Evolutionary conservation across 2,797 vertebrate genomes (phyloP), one percentile per base, ranked within the genome.

Genomic region (Pipistrellus pygmaeus): DNA sequence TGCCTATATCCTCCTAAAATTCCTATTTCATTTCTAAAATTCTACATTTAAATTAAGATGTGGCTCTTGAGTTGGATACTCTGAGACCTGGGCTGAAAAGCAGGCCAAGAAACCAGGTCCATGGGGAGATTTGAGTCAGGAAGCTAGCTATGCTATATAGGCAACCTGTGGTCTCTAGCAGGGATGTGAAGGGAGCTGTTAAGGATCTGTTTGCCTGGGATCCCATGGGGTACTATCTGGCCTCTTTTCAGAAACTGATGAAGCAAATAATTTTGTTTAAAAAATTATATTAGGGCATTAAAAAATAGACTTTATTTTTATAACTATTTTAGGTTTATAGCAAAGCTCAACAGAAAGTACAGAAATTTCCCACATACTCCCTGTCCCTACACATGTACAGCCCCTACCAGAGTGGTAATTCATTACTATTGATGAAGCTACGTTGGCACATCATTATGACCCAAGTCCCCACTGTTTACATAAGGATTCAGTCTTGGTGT

Each of bases 191-290:
- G 4, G 44, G 17, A 66, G 11, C 23, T 46, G 7, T 51, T 83
- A 60, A 46, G 68, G 53, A 10, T 21, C 62, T 23, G 62, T 4
- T 44, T 55, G 48, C 27, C 90, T 8, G 9, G 20, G 68, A 80
- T 90, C 23, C 3, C 51, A 46, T 13, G 21, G 18, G 3, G 14
- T 57, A 15, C 46, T 48, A 2, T 44, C 23, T 55, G 32, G 6
- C 38, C 14, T 94, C 44, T 89, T 81, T 71, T 82, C 90, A 80
- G 85, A 83, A 90, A 75, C 12, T 20, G 11, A 72, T 84, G 48
- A 76, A 51, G 44, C 32, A 69, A 48, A 38, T 86, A 15, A 48
- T 88, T 88, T 94, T 68, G 38, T 81, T 82, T 46, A 82, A 38
- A 38, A 90, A 5, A 76, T 3, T 87, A 8, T 80, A 17, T 27